A percentile compares a stretch with the other conserved stretches of the same genome.
Conservation (phyloP, 1,140 invertebrate genomes). For the Leptopilina clavipes region DNA sequence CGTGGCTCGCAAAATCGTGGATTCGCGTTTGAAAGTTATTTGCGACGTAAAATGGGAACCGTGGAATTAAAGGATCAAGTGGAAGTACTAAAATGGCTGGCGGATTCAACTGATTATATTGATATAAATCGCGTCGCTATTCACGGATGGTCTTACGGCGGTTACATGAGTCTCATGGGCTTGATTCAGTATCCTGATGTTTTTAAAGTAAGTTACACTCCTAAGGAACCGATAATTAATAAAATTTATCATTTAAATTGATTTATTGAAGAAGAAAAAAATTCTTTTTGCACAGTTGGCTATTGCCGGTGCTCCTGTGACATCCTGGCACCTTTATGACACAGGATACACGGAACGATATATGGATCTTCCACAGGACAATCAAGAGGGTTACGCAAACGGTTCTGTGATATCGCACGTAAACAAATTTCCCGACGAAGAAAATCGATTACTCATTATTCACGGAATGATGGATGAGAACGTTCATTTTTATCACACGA, state of each 20-base stretch:
- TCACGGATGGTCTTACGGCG: conserved; percentile 99
- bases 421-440: conserved; percentile 92
- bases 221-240: too few relatives aligned
- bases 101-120: conserved; percentile 89
- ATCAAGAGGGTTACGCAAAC: conserved; percentile 85
- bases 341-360: conserved; percentile 98
- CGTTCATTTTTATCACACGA: conserved; percentile 98
- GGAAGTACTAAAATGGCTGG: conserved; percentile 91
- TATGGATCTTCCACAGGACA: conserved; percentile 93
- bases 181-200: conserved; percentile 87
- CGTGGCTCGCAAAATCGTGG: conserved; percentile 95
- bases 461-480: conserved; percentile 99
- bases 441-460: conserved; percentile 95
- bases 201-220: conserved; percentile 91
- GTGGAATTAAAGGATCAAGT: conserved; percentile 98
- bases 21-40: conserved; percentile 91
- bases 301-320: conserved; percentile 97
- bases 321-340: conserved; percentile 93
- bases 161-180: conserved; percentile 90
- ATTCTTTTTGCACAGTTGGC: conserved; percentile 78
- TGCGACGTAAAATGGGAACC: conserved; percentile 92
- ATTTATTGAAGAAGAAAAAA: too few relatives aligned
- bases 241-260: too few relatives aligned
- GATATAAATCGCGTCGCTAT: conserved; percentile 95
- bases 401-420: conserved; percentile 87